A percentile compares a stretch with the other conserved stretches of the same genome.
These are phyloP conservation scores for Heliconius nattereri DNA, from an alignment of 1,140 invertebrate genomes.

Conservation along the genomic window DNA sequence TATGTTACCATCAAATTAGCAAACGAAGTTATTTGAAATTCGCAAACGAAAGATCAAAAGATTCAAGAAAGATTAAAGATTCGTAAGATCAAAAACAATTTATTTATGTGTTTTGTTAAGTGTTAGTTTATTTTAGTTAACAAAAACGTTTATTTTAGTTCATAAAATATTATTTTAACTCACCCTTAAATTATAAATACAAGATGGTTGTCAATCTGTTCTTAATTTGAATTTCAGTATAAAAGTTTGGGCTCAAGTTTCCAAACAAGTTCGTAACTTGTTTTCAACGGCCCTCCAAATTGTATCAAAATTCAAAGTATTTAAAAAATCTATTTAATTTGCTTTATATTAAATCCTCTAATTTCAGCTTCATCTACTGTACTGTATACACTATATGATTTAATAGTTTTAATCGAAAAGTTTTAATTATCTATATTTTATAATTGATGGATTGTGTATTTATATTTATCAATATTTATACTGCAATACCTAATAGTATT, in stretches of 20 bases:
- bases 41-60: too few species aligned
- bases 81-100: too few species aligned
- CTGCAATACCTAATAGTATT: neutral
- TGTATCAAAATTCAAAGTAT: slow-evolving; percentile 22
- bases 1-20: neutral
- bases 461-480: neutral
- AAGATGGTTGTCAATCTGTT: slow-evolving; percentile 17
- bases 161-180: neutral
- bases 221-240: slow-evolving; percentile 18
- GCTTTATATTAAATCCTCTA: slow-evolving; percentile 3
- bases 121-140: neutral
- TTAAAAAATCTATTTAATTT: slow-evolving; percentile 18
- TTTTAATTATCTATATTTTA: neutral
- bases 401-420: neutral
- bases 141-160: neutral
- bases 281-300: slow-evolving; percentile 21
- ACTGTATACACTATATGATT: neutral
- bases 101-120: too few species aligned
- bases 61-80: too few species aligned
- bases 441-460: neutral
- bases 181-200: slow-evolving; percentile 15
- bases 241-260: slow-evolving; percentile 21
- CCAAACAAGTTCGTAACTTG: slow-evolving; percentile 21
- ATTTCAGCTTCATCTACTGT: neutral
- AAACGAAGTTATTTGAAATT: neutral